phyloP scores from a whole-genome alignment of 2,888 invertebrate species.

The Temnothorax ravouxi region DNA sequence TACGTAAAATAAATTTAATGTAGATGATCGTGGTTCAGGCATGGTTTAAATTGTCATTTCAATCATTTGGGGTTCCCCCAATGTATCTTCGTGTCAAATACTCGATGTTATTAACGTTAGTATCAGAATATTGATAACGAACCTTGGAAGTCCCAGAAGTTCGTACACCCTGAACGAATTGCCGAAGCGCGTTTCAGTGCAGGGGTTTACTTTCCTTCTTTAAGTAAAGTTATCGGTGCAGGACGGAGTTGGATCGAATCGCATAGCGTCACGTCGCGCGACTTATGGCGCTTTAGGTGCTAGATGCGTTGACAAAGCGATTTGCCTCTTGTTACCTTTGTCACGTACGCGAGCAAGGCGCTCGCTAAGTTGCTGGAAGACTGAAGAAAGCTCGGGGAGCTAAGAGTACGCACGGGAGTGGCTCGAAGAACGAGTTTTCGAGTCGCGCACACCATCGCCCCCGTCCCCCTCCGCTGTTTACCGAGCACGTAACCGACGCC shows the following conservation, averaged over 20 bases:
- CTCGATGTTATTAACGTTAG: constrained; percentile 4
- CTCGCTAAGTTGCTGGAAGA: constrained; percentile 67
- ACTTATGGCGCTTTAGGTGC: constrained; percentile 61
- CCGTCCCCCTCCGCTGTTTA: constrained; percentile 24
- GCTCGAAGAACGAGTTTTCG: constrained; percentile 50
- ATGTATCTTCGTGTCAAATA: not conserved
- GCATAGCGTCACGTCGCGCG: constrained; percentile 63
- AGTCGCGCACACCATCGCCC: constrained; percentile 14
- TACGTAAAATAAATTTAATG: not conserved
- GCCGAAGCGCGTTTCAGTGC: not conserved
- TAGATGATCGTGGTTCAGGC: not conserved
- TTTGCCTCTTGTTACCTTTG: constrained; percentile 75
- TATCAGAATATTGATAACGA: constrained; percentile 49
- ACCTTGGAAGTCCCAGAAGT: constrained; percentile 14
- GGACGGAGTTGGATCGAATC: constrained; percentile 60
- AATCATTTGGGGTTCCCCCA: not conserved
- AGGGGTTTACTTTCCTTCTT: constrained; percentile 50
- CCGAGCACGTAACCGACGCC: constrained; percentile 48
- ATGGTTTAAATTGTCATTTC: not conserved
- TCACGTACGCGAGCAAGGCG: constrained; percentile 70
- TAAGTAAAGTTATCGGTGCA: constrained; percentile 70
- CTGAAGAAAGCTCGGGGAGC: constrained; percentile 57
- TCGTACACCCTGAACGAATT: constrained; percentile 16
- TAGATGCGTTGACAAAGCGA: constrained; percentile 75
- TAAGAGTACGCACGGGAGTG: constrained; percentile 53